Conservation (phyloP, 2,797 vertebrate species). For the Galagoides demidoff region DNA sequence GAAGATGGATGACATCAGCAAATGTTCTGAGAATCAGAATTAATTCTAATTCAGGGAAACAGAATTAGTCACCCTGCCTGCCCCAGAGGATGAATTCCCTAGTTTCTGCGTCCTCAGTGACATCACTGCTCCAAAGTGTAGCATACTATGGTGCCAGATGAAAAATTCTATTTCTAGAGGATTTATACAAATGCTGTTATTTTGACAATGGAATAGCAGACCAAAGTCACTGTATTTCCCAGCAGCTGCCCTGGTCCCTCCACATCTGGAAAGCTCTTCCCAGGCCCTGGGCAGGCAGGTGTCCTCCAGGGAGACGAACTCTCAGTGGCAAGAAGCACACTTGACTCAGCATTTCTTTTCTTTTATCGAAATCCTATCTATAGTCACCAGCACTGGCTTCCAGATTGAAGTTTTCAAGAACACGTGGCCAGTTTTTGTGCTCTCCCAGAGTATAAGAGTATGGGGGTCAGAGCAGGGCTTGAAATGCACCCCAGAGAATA, state of each 20-base stretch:
- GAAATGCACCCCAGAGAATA: background rate
- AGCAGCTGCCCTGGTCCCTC: background rate
- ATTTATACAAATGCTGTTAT: background rate
- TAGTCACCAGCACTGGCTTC: background rate
- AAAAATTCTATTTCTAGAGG: background rate
- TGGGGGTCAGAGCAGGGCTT: background rate
- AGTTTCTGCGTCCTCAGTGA: slow-evolving; percentile 5
- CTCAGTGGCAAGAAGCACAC: accelerated
- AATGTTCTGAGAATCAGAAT: background rate
- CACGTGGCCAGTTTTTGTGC: background rate
- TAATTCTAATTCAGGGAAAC: background rate
- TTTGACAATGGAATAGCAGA: background rate
- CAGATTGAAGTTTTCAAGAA: background rate
- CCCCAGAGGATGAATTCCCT: background rate
- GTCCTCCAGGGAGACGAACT: background rate
- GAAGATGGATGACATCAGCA: background rate
- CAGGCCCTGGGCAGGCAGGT: background rate
- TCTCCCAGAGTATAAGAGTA: background rate
- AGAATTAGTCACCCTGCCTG: background rate
- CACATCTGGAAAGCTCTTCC: background rate
- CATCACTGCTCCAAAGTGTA: background rate
- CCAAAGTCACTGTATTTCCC: background rate
- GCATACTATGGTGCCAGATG: background rate
- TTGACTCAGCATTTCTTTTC: accelerated
- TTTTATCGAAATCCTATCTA: background rate